Evolutionary conservation across 2,888 invertebrate genomes (phyloP).

Genomic region (Pandemis corylana): DNA sequence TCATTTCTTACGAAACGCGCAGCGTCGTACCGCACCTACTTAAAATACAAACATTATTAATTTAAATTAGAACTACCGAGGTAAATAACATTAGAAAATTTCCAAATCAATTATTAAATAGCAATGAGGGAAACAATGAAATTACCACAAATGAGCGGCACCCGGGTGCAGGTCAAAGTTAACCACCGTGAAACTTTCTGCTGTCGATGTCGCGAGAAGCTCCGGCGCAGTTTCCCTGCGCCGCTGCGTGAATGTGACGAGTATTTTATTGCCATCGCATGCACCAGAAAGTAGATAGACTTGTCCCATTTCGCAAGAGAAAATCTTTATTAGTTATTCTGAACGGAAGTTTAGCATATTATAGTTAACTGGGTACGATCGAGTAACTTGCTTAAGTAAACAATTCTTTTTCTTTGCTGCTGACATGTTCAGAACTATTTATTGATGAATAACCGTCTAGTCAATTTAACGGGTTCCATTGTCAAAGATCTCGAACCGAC

Average conservation of each 20-base stretch:
- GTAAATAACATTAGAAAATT: not conserved
- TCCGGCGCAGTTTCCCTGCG: conserved; percentile 27
- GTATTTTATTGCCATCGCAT: conserved; percentile 18
- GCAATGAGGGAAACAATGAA: not conserved
- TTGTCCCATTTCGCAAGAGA: conserved; percentile 28
- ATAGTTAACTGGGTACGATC: not conserved
- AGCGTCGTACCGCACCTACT: not conserved
- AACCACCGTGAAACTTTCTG: conserved; percentile 39
- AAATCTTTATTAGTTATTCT: conserved; percentile 12
- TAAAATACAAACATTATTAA: not conserved
- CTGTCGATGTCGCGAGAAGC: conserved; percentile 23
- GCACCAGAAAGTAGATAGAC: conserved; percentile 28
- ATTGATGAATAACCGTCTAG: conserved; percentile 24
- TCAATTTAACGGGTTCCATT: conserved; percentile 52
- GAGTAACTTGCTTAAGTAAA: conserved; percentile 6
- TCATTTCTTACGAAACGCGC: not conserved
- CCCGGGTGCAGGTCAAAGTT: conserved; percentile 36
- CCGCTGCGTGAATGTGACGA: conserved; percentile 4
- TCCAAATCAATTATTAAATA: not conserved
- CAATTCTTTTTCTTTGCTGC: no score
- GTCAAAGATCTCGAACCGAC: conserved; percentile 57
- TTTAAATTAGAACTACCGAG: not conserved
- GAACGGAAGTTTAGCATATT: conserved; percentile 19
- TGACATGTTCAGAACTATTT: not conserved
- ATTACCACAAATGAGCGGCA: conserved; percentile 50